A percentile compares a stretch with the other conserved stretches of the same genome.
Evolutionary conservation across 2,797 vertebrate genomes (phyloP).

Genomic region (Lophius americanus): DNA sequence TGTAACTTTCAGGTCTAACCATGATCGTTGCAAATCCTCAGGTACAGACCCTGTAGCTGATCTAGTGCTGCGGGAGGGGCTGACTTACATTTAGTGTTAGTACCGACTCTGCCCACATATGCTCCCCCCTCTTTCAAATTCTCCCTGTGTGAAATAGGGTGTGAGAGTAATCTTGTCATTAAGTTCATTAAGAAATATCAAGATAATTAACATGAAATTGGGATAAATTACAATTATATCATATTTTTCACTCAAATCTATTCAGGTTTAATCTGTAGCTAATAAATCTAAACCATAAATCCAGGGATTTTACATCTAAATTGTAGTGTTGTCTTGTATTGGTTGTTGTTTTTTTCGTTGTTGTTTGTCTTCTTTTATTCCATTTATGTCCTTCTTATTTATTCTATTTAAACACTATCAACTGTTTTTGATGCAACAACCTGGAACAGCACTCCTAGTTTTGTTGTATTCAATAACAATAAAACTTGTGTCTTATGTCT

Average conservation of each 20-base stretch:
- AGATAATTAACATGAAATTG: not conserved
- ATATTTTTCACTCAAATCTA: not conserved
- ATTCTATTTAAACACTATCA: too few species aligned
- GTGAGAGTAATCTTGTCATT: not conserved
- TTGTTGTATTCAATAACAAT: too few species aligned
- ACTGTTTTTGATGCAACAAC: too few species aligned
- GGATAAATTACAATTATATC: not conserved
- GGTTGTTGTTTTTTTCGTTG: too few species aligned
- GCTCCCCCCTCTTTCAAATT: not conserved
- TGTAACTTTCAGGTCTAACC: slow-evolving; percentile 13
- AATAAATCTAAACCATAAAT: too few species aligned
- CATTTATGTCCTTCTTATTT: too few species aligned
- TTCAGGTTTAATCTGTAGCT: not conserved
- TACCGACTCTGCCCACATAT: slow-evolving; percentile 13
- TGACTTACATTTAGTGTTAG: slow-evolving; percentile 8
- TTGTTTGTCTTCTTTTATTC: too few species aligned
- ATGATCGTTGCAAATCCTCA: not conserved
- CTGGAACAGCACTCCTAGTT: too few species aligned
- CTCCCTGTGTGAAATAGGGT: not conserved
- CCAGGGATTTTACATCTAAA: too few species aligned
- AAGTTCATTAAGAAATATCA: slow-evolving; percentile 4
- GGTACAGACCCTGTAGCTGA: slow-evolving; percentile 12
- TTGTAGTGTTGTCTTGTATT: too few species aligned
- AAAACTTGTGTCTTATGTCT: too few species aligned
- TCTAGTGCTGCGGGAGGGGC: not conserved